phyloP scores from a whole-genome alignment of 2,113 vertebrate genomes.

The Aspidoscelis tigris region DNA sequence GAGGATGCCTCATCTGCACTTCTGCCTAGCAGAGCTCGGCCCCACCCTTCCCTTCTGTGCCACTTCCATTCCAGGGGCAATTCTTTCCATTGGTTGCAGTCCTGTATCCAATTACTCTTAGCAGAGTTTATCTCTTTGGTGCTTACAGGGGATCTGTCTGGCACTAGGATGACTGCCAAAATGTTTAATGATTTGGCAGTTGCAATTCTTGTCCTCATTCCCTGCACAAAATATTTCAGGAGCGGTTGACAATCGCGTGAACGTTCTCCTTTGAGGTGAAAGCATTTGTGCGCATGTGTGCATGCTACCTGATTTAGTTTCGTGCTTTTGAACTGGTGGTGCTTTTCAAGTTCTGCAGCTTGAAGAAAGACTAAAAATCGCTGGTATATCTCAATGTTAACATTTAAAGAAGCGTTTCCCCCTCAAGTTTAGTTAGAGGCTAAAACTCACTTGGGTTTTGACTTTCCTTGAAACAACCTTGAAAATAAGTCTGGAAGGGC shows the following conservation, averaged over 20 bases:
- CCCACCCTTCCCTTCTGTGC: background rate
- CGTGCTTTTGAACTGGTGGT: background rate
- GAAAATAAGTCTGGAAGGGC: background rate
- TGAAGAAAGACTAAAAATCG: background rate
- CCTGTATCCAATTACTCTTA: background rate
- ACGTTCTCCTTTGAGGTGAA: background rate
- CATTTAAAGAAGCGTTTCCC: no score
- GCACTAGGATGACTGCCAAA: background rate
- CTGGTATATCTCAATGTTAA: background rate
- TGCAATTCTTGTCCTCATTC: background rate
- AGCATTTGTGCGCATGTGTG: background rate
- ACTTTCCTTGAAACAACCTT: background rate
- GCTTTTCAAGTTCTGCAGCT: no score
- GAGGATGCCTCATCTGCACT: no score
- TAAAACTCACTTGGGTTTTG: background rate
- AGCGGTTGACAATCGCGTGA: background rate
- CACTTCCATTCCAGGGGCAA: background rate
- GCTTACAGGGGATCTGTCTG: background rate
- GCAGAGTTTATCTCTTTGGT: background rate
- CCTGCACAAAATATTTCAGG: background rate
- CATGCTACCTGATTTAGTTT: background rate
- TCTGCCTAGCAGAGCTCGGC: no score
- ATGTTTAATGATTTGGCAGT: background rate
- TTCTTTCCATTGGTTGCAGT: background rate
- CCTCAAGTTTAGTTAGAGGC: background rate